Base-by-base conservation (phyloP, 1,140 invertebrate genomes). In the Dufourea novaeangliae region DNA sequence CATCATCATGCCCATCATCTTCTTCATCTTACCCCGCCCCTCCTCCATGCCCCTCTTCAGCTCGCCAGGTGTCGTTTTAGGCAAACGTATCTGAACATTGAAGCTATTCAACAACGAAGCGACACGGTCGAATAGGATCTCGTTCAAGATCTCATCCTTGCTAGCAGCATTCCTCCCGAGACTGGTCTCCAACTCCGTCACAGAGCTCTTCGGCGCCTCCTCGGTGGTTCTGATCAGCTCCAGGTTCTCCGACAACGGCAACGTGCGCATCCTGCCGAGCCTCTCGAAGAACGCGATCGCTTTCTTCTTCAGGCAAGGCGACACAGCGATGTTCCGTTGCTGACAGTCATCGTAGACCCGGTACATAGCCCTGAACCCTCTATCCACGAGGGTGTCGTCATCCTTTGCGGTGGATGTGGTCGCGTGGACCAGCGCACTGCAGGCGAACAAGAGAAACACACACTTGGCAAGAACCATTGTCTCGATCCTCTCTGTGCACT, bases 1-100 rank as follows among this genome's bases (percentile, higher is more conserved):
- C 94, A 96, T 95, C 94, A 96, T 96, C 93, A 96, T 96, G 27
- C 95, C 94, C 95, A 96, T 96, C 95, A 96, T 96, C 79, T 96
- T 96, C 93, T 96, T 96, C 95, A 96, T 95, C 86, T 96, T 96
- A 2, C 95, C 95, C 76, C 95, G 94, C 82, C 95, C 96, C 94
- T 97, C 96, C 91, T 96, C 96, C 32, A 96, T 89, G 11, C 94
- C 94, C 32, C 94, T 92, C 78, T 95, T 94, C 1, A 96, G 89
- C 68, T 96, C 95, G n/a, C 94, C 91, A 1, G 95, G 93, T 2
- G 93, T 93, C 8, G 96, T 92, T 88, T 96, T 95, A 0, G 96
- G 96, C 69, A 97, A 92, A 27, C 94, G 94, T 52, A 97, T 92
- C 86, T 96, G 95, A n/a, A 97, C 87, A 34, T 95, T 95, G 84